Evolutionary conservation across 2,888 invertebrate species (phyloP).

Genomic region (Microctonus aethiopoides): DNA sequence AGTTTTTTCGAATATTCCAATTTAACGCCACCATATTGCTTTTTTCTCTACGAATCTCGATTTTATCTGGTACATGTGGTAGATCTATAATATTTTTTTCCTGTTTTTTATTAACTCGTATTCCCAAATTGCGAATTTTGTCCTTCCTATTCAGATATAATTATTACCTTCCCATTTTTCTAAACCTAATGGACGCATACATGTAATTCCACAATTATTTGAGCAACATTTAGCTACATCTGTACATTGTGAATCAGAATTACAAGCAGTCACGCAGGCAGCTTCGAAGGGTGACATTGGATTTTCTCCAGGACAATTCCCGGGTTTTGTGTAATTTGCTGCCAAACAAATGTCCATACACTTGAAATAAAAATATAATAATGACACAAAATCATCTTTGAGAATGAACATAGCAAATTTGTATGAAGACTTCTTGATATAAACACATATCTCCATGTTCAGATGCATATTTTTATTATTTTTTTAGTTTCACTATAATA

Average conservation of each 20-base stretch:
- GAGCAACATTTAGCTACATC: conserved; percentile 78
- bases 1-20: conserved; percentile 40
- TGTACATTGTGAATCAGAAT: conserved; percentile 76
- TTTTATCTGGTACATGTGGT: conserved; percentile 49
- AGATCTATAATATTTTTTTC: conserved; percentile 42
- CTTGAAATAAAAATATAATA: conserved; percentile 61
- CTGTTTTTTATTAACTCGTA: not conserved
- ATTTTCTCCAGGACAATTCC: conserved; percentile 65
- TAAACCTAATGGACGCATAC: conserved; percentile 74
- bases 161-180: conserved; percentile 72
- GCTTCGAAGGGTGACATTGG: conserved; percentile 70
- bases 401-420: no score
- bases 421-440: no score
- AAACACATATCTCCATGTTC: conserved; percentile 13
- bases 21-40: conserved; percentile 49
- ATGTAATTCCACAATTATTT: conserved; percentile 76
- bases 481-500: no score
- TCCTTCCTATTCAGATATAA: no score
- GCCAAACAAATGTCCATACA: conserved; percentile 72
- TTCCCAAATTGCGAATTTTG: no score
- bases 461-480: not conserved
- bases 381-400: not conserved
- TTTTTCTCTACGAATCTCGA: conserved; percentile 53
- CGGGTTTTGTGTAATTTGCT: conserved; percentile 68
- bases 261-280: conserved; percentile 73